Percentiles rank a stretch among this genome's conserved stretches.
Conservation (phyloP, 2,113 vertebrate genomes). For the Alethe castanea region DNA sequence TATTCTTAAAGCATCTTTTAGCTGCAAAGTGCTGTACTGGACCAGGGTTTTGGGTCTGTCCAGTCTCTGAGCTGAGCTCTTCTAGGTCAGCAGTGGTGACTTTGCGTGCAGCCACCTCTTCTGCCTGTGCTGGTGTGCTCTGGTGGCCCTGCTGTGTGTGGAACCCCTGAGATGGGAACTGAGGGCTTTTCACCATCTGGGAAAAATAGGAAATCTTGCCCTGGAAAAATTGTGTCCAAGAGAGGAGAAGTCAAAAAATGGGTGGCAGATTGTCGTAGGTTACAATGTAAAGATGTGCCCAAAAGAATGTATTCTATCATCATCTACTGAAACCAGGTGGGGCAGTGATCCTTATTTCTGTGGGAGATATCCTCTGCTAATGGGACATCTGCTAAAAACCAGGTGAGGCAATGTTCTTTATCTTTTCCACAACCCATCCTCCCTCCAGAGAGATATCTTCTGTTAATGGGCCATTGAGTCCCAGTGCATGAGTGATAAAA, state of each 20-base stretch:
- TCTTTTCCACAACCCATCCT: no score
- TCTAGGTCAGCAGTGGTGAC: neutral
- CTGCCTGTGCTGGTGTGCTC: neutral
- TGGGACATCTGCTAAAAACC: no score
- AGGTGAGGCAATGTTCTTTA: no score
- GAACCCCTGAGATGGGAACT: accelerated
- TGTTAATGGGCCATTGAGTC: no score
- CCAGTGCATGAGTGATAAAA: no score
- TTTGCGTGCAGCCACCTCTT: neutral
- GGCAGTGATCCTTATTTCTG: no score
- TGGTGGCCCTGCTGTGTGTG: neutral
- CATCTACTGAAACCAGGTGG: no score
- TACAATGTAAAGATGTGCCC: no score
- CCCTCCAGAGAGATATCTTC: no score
- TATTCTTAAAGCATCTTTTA: neutral
- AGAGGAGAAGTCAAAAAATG: neutral
- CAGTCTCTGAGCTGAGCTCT: neutral
- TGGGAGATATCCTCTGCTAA: no score
- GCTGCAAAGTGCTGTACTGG: neutral
- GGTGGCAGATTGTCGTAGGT: no score
- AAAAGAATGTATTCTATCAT: no score
- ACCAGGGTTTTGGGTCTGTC: neutral
- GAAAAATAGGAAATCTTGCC: neutral
- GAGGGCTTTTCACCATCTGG: accelerated
- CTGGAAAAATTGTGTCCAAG: neutral